Evolutionary conservation across 2,113 vertebrate species (phyloP).

Genomic region (Tragelaphus buxtoni): DNA sequence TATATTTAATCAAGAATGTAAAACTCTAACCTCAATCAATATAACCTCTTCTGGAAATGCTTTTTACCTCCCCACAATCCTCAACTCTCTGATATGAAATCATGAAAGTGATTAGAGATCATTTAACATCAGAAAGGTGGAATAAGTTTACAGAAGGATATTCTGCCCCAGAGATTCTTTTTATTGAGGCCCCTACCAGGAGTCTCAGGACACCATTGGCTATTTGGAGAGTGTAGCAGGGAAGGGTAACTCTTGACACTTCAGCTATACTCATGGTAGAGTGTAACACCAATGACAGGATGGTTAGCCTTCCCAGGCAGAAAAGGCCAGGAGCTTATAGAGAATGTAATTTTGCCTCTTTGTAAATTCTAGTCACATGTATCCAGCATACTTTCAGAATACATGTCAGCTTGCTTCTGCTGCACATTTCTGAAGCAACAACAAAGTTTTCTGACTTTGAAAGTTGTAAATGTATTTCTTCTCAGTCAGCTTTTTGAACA

Average conservation of each 20-base stretch:
- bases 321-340: background rate
- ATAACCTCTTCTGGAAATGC: constrained; percentile 12
- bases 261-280: background rate
- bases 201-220: background rate
- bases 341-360: background rate
- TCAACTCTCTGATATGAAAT: constrained; percentile 48
- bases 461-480: constrained; percentile 9
- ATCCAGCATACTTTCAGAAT: background rate
- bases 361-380: background rate
- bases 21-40: constrained; percentile 50
- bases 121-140: constrained; percentile 24
- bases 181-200: background rate
- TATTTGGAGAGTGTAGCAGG: background rate
- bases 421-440: background rate
- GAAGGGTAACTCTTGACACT: background rate
- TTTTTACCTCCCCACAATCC: constrained; percentile 55
- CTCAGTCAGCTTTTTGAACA: background rate
- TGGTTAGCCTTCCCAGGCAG: background rate
- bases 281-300: background rate
- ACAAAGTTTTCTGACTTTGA: background rate
- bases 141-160: background rate
- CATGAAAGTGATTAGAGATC: constrained; percentile 55
- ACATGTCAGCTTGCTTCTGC: background rate
- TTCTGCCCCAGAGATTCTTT: background rate
- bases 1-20: background rate